Evolutionary conservation across 35 echinoderm and acorn worm species (phyloP).

Genomic region (Acanthaster planci): DNA sequence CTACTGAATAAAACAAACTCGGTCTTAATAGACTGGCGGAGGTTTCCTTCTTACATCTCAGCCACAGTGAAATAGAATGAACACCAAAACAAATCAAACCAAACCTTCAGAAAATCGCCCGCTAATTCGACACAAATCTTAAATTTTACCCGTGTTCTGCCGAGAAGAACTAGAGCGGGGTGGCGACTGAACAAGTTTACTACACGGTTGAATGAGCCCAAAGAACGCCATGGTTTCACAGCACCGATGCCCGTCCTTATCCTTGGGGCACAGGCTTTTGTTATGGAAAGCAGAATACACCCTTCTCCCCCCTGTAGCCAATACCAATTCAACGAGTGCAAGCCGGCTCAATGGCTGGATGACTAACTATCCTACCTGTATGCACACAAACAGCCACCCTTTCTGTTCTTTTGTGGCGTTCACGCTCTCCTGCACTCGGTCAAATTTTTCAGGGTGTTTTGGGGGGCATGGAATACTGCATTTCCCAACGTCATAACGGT

Average conservation of each 20-base stretch:
- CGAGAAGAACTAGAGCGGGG: too few relatives aligned
- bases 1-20: too few relatives aligned
- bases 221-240: neutral
- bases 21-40: too few relatives aligned
- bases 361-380: conserved; percentile 17
- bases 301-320: neutral
- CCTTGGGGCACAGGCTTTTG: neutral
- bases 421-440: conserved; percentile 9
- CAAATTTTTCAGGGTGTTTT: conserved; percentile 17
- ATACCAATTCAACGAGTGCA: neutral
- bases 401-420: neutral
- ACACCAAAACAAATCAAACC: too few relatives aligned
- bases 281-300: conserved; percentile 18
- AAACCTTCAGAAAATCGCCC: too few relatives aligned
- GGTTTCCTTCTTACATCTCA: too few relatives aligned
- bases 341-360: neutral
- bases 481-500: neutral
- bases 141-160: too few relatives aligned
- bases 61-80: too few relatives aligned
- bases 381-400: neutral
- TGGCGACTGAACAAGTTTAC: conserved; percentile 5
- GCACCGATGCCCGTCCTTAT: neutral
- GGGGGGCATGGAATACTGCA: neutral
- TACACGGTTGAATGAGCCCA: conserved; percentile 3
- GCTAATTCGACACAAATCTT: too few relatives aligned